phyloP scores from a whole-genome alignment of 2,888 invertebrate genomes.

The Macrophya alboannulata region DNA sequence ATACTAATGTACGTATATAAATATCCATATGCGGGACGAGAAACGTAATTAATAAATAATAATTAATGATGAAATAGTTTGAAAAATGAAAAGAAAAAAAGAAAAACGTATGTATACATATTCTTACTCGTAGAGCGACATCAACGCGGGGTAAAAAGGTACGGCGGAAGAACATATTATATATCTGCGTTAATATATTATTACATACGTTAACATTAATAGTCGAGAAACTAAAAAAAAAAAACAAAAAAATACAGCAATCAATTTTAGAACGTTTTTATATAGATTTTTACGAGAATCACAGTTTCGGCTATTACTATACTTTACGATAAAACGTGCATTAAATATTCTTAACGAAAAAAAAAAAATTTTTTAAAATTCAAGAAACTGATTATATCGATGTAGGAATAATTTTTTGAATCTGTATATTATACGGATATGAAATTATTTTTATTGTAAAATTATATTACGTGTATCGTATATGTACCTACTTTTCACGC shows the following conservation, averaged over 20 bases:
- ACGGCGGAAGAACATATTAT: background rate
- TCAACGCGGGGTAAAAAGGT: constrained; percentile 13
- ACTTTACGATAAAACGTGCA: background rate
- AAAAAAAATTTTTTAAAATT: too few species aligned
- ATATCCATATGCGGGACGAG: background rate
- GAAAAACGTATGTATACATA: background rate
- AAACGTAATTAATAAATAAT: background rate
- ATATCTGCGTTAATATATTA: background rate
- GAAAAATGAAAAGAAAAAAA: background rate
- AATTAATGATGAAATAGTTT: background rate
- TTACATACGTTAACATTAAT: background rate
- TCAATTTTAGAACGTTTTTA: background rate
- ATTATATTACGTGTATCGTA: too few species aligned
- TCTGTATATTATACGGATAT: too few species aligned
- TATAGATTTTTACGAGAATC: background rate
- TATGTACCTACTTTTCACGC: too few species aligned
- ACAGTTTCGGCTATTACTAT: too few species aligned
- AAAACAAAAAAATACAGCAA: background rate
- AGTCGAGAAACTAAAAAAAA: too few species aligned
- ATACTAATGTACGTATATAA: background rate
- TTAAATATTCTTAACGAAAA: background rate
- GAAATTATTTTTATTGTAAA: too few species aligned
- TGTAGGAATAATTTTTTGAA: too few species aligned
- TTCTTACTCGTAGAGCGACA: constrained; percentile 6
- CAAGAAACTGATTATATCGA: too few species aligned